These are phyloP conservation scores for Forficula auricularia DNA, from an alignment of 1,140 invertebrate genomes.

Conservation along the genomic window DNA sequence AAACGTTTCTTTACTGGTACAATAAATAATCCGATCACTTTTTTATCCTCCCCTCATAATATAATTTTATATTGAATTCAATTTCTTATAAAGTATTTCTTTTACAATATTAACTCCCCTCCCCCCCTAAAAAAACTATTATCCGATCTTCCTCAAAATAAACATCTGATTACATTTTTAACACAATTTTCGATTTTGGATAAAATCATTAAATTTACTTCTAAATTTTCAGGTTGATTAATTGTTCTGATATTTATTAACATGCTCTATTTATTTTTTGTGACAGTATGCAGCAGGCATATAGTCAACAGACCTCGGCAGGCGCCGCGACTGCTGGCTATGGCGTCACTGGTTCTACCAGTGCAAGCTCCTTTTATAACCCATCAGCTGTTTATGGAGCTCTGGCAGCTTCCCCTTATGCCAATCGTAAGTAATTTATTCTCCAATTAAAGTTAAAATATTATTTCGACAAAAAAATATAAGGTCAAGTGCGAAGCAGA, in stretches of 20 bases:
- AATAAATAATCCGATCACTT: no score
- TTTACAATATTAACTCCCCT: no score
- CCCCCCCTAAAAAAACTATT: no score
- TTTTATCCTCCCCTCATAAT: no score
- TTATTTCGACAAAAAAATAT: background rate
- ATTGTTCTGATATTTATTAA: constrained; percentile 11
- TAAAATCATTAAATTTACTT: background rate
- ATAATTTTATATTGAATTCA: no score
- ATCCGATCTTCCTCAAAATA: no score
- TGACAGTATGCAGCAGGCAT: constrained; percentile 27
- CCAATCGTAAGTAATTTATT: constrained; percentile 23
- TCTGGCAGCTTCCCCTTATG: constrained; percentile 23
- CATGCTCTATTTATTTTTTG: no score
- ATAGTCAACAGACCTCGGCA: constrained; percentile 20
- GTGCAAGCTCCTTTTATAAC: constrained; percentile 22
- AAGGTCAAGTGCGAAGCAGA: background rate
- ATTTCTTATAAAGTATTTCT: no score
- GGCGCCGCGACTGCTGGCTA: constrained; percentile 13
- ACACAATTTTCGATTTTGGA: background rate
- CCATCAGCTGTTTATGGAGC: constrained; percentile 22
- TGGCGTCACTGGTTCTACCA: constrained; percentile 14
- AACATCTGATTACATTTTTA: no score
- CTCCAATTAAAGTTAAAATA: constrained; percentile 18
- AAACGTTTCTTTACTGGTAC: no score
- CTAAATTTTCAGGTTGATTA: background rate